Evolutionary conservation across 2,888 invertebrate genomes (phyloP), one percentile per base, ranked within the genome.

Genomic region (Electrophaes corylata): DNA sequence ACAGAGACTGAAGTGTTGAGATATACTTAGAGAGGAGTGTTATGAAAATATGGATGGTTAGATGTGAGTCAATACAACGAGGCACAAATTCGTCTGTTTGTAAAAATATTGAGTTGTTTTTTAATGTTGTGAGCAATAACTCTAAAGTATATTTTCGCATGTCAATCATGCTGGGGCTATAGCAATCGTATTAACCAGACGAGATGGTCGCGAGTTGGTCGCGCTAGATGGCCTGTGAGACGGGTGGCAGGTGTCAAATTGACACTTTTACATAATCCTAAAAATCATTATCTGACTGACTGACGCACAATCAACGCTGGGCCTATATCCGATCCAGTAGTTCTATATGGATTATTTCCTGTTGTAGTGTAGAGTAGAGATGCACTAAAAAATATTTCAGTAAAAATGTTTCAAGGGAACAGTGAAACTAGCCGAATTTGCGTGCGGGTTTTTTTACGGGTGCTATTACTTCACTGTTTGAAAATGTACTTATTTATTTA

Each of bases 241-340:
- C 84, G 67, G 44, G 53, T 63, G 26, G 26, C 26, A 65, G 73
- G 84, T 78, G 78, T 81, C 78, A 83, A 88, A 72, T 83, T 79
- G 84, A 88, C 71, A 83, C 87, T 71, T 73, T 77, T 78, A 20
- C 20, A 75, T 81, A 57, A 14, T 37, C 10, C 3, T 4, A 35
- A 6, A 37, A 10, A 16, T 0, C 3, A 1, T 6, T 37, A 37
- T 4, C n/a, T 4, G 12, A 33, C n/a, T 33, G 33, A 33, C 33
- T 12, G 12, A 12, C 33, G 4, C 4, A 20, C 20, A n/a, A n/a
- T 20, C 20, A 20, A 3, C 3, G 20, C 20, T 1, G 3, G 0
- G 1, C 0, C 20, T 20, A 20, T 3, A 1, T n/a, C n/a, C n/a
- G 20, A 5, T 20, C 1, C 20, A 20, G 20, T n/a, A n/a, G n/a